phyloP scores from a whole-genome alignment of 2,888 invertebrate genomes.

The Taenaris catops region DNA sequence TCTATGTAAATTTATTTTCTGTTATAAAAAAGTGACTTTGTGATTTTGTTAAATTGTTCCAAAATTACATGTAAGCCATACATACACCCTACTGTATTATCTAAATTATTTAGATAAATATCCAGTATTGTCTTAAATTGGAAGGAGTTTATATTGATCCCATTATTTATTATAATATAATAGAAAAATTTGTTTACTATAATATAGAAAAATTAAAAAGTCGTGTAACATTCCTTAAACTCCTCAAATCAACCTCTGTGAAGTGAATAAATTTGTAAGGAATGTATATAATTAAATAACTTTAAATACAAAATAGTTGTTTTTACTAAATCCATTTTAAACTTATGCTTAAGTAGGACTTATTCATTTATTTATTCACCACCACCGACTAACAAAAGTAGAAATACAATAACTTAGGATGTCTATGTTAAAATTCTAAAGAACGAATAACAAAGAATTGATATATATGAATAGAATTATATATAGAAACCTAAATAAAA shows the following conservation, averaged over 20 bases:
- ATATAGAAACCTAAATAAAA: too few relatives aligned
- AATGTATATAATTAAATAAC: conserved; percentile 71
- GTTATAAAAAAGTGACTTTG: conserved; percentile 47
- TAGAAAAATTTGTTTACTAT: conserved; percentile 35
- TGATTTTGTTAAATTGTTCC: conserved; percentile 50
- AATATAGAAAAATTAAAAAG: conserved; percentile 18
- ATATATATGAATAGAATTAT: too few relatives aligned
- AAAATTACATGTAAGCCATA: conserved; percentile 41
- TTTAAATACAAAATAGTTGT: conserved; percentile 35
- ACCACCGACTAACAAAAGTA: too few relatives aligned
- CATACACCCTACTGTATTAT: conserved; percentile 32
- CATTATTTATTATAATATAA: conserved; percentile 30
- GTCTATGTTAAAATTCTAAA: too few relatives aligned
- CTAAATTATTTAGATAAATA: conserved; percentile 33
- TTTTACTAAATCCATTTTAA: too few relatives aligned
- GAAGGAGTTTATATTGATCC: conserved; percentile 10
- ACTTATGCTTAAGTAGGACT: too few relatives aligned
- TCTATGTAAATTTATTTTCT: conserved; percentile 71
- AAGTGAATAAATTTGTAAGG: conserved; percentile 46
- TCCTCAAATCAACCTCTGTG: conserved; percentile 28
- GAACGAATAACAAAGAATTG: too few relatives aligned
- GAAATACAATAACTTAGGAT: too few relatives aligned
- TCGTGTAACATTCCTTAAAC: conserved; percentile 63
- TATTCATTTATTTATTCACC: too few relatives aligned
- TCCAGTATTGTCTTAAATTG: conserved; percentile 37